Evolutionary conservation across 2,797 vertebrate species (phyloP).

Genomic region (Cossypha caffra): DNA sequence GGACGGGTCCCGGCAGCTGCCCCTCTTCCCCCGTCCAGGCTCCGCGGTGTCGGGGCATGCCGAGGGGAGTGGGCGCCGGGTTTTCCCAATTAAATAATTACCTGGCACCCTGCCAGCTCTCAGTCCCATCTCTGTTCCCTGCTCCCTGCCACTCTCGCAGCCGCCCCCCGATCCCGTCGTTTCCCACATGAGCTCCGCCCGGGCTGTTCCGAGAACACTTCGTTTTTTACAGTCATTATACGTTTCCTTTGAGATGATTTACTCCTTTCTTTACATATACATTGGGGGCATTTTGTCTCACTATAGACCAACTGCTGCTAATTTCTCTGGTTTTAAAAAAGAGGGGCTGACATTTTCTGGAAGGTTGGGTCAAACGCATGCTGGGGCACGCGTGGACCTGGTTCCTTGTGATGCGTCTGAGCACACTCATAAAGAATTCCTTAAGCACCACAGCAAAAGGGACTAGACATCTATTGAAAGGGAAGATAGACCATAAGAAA

Average conservation of each 20-base stretch:
- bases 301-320: slow-evolving; percentile 65
- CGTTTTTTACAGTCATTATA: slow-evolving; percentile 5
- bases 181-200: not conserved
- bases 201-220: not conserved
- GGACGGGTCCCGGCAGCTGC: not conserved
- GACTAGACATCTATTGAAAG: slow-evolving; percentile 67
- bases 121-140: not conserved
- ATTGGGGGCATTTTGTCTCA: slow-evolving; percentile 14
- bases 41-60: not conserved
- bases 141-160: not conserved
- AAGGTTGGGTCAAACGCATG: slow-evolving; percentile 74
- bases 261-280: not conserved
- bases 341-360: slow-evolving; percentile 75
- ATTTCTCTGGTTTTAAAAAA: slow-evolving; percentile 53
- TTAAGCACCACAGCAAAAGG: slow-evolving; percentile 61
- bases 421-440: slow-evolving; percentile 61
- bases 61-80: too few relatives aligned
- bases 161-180: not conserved
- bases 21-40: fast-evolving
- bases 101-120: not conserved
- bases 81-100: not conserved
- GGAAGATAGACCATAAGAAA: slow-evolving; percentile 73
- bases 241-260: slow-evolving; percentile 20
- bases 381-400: slow-evolving; percentile 79
- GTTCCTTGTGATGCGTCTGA: slow-evolving; percentile 57